Evolutionary conservation across 23 tunicate species (phyloP), one percentile per base, ranked within the genome.

Genomic region (Halocynthia aurantium): DNA sequence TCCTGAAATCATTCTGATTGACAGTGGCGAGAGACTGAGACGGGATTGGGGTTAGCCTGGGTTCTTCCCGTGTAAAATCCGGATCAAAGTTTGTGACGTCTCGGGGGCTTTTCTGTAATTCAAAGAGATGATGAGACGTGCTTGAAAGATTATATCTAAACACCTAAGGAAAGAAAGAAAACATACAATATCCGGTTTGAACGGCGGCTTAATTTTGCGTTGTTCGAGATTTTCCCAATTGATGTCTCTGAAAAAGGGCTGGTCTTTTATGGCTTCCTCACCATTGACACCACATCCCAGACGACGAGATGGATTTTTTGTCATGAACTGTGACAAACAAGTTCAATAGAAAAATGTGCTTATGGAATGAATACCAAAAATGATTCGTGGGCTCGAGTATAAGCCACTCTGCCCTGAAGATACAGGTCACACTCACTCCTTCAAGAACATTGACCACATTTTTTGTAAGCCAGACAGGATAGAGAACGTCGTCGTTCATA

Each of bases 391-490:
- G 4, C 44, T 31, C 44, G 4, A 31, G 44, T 31, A 31, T 31
- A 31, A 4, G 40, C 21, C 40, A 68, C 21, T 21, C 22, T 68
- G 18, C 15, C 73, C 20, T 68, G 51, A 73, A 73, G 73, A 31
- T 21, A 21, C 73, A 68, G 51, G 19, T 13, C 72, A 12, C 57
- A n/a, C 88, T 56, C 51, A 93, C 99, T 95, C 84, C 81, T 75
- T 95, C 94, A 70, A 95, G 63, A 40, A 88, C 70, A 53, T 88
- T 88, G 18, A 95, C 99, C 15, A 95, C 94, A 57, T 95, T 76
- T 55, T 84, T 82, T 15, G 88, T 77, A 8, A 95, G 76, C 99
- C 99, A 95, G n/a, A 88, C 92, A 5, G 99, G 99, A 72, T 88
- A 95, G 52, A 95, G 67, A 69, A 95, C 99, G 31, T 91, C 86